phyloP scores from a whole-genome alignment of 1,140 invertebrate species.

The Heliconius hermathena region DNA sequence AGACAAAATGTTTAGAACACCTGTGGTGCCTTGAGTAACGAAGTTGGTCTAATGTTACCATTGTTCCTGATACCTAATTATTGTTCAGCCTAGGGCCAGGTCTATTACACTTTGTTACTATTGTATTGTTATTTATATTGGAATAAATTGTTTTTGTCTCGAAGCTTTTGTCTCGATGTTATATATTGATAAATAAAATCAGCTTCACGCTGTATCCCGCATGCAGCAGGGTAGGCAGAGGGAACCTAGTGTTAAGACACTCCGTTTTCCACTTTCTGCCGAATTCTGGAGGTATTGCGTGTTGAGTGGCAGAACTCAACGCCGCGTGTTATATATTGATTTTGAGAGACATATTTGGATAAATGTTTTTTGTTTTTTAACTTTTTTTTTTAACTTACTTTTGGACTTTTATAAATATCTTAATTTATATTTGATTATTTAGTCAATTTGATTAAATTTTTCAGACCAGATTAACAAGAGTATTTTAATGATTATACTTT shows the following conservation, averaged over 20 bases:
- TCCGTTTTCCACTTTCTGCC: too few relatives aligned
- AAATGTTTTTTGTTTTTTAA: neutral
- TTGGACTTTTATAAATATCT: neutral
- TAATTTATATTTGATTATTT: neutral
- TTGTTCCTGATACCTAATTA: constrained; percentile 12
- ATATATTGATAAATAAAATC: neutral
- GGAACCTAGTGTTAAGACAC: too few relatives aligned
- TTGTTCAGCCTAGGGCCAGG: neutral
- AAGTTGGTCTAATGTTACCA: neutral
- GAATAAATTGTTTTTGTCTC: neutral
- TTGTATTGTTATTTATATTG: neutral
- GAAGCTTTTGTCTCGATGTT: neutral
- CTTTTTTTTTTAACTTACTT: too few relatives aligned
- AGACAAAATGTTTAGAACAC: constrained; percentile 5
- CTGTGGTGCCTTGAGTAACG: constrained; percentile 2
- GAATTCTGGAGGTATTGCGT: too few relatives aligned
- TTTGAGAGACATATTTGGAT: too few relatives aligned
- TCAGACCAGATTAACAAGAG: too few relatives aligned
- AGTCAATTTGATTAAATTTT: too few relatives aligned
- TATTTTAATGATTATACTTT: too few relatives aligned
- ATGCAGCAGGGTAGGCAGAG: too few relatives aligned
- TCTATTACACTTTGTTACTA: neutral
- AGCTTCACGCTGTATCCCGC: too few relatives aligned
- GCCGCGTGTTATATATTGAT: too few relatives aligned
- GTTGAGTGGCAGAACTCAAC: too few relatives aligned